These are phyloP conservation scores for Melieria omissa DNA, from an alignment of 2,888 invertebrate species.

Conservation along the genomic window DNA sequence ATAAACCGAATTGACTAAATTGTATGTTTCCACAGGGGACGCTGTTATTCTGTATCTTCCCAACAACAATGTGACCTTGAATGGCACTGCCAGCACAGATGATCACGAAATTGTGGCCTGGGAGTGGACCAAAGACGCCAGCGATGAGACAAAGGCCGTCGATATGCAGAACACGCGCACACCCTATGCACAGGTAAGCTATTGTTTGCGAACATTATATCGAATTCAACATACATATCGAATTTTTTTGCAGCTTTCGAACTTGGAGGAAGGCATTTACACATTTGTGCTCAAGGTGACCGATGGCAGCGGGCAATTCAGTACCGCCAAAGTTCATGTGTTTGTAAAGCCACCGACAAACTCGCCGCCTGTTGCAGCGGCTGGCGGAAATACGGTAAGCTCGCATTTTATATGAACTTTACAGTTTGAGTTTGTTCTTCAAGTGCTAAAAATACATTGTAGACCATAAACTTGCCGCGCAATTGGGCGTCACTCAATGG, in stretches of 20 bases:
- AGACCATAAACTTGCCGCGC: constrained; percentile 85
- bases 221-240: not conserved
- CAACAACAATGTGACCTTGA: constrained; percentile 84
- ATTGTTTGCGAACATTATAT: not conserved
- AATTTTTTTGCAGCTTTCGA: constrained; percentile 72
- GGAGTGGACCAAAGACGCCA: constrained; percentile 94
- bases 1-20: not conserved
- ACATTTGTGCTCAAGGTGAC: constrained; percentile 93
- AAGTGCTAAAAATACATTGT: constrained; percentile 48
- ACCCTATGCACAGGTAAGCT: constrained; percentile 77
- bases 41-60: constrained; percentile 92
- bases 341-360: constrained; percentile 92
- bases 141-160: constrained; percentile 88
- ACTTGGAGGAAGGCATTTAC: constrained; percentile 93
- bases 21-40: constrained; percentile 70
- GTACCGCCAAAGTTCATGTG: constrained; percentile 88
- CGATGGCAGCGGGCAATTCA: constrained; percentile 89
- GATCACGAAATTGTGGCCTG: constrained; percentile 93
- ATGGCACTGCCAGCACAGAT: constrained; percentile 91
- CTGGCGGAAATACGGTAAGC: constrained; percentile 70
- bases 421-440: not conserved
- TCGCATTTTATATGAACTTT: not conserved
- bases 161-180: constrained; percentile 96
- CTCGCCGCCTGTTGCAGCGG: constrained; percentile 81
- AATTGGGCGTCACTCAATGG: constrained; percentile 86